These are phyloP conservation scores for Strigamia transsilvanica DNA, from an alignment of 2,888 invertebrate genomes.

Conservation along the genomic window DNA sequence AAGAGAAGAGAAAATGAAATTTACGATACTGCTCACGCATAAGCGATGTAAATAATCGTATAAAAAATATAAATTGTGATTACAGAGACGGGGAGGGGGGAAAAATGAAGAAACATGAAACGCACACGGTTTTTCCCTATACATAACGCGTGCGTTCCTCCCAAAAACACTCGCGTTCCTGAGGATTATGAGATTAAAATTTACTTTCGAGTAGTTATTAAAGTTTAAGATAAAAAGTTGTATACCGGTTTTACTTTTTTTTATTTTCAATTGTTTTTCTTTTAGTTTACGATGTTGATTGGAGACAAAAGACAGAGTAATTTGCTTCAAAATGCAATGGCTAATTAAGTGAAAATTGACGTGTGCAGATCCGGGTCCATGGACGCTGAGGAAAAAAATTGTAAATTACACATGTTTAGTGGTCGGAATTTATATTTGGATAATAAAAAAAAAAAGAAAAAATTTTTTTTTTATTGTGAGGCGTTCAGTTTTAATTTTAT, in stretches of 20 bases:
- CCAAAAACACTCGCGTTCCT: slow-evolving; percentile 27
- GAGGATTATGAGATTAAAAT: slow-evolving; percentile 46
- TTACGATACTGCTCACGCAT: slow-evolving; percentile 41
- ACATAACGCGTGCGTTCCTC: slow-evolving; percentile 25
- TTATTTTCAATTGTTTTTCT: slow-evolving; percentile 26
- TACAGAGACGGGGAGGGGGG: neutral
- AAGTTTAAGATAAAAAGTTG: slow-evolving; percentile 2
- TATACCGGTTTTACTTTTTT: neutral
- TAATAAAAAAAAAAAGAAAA: neutral
- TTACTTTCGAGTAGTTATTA: slow-evolving; percentile 1
- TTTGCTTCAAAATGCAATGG: slow-evolving; percentile 27
- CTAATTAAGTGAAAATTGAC: slow-evolving; percentile 47
- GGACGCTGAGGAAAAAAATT: slow-evolving; percentile 25
- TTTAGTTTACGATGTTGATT: slow-evolving; percentile 40
- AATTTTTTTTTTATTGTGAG: neutral
- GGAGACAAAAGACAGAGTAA: slow-evolving; percentile 48
- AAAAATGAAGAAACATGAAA: slow-evolving; percentile 45
- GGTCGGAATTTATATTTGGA: slow-evolving; percentile 28
- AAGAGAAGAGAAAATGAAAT: slow-evolving; percentile 26
- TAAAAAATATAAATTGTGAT: slow-evolving; percentile 49
- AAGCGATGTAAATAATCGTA: slow-evolving; percentile 48
- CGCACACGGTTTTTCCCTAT: slow-evolving; percentile 21
- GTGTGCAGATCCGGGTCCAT: slow-evolving; percentile 48
- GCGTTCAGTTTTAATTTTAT: neutral
- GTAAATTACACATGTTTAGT: slow-evolving; percentile 29